Evolutionary conservation across 2,888 invertebrate genomes (phyloP), one percentile per base, ranked within the genome.

Genomic region (Ectemnius continuus): DNA sequence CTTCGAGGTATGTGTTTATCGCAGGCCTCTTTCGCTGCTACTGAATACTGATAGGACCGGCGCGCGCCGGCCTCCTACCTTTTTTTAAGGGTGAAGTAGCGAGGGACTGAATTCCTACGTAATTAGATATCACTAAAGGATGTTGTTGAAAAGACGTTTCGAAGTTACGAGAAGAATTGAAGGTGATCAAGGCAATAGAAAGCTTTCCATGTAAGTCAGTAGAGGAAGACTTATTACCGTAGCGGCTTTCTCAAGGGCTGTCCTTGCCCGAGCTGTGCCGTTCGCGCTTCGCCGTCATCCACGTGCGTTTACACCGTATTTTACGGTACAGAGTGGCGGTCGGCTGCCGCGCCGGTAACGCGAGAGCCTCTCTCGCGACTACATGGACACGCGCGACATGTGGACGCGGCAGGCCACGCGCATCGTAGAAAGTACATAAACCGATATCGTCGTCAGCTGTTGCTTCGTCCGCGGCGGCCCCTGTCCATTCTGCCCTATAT

Each of bases 361-460:
- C 80, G 81, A 80, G 78, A 79, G 63, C 67, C 78, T 74, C 81
- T 81, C 80, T 75, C 73, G 81, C 82, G 77, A 71, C 78, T 76
- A 77, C 73, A 66, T 70, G 80, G 74, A 69, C 65, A 36, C 36
- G 36, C 36, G 36, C 36, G 36, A 36, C 36, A 36, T 36, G 36
- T 36, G 8, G 36, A 36, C 8, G 36, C 36, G 36, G 6, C 8
- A 11, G 36, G 45, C 61, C 66, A 65, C 73, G 67, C 61, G 57
- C 60, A 59, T 47, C 73, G 80, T 77, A 75, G 76, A 82, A 83
- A 83, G 82, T 82, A 85, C 78, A 83, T 78, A 84, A 81, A 81
- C 81, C 84, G 85, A 86, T 86, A 86, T 79, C 84, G 84, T 36
- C 52, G 52, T 86, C 86, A 86, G 86, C 86, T 86, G 86, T 86